Conservation (phyloP, 2,113 vertebrate genomes). For the Polypterus bichir region DNA sequence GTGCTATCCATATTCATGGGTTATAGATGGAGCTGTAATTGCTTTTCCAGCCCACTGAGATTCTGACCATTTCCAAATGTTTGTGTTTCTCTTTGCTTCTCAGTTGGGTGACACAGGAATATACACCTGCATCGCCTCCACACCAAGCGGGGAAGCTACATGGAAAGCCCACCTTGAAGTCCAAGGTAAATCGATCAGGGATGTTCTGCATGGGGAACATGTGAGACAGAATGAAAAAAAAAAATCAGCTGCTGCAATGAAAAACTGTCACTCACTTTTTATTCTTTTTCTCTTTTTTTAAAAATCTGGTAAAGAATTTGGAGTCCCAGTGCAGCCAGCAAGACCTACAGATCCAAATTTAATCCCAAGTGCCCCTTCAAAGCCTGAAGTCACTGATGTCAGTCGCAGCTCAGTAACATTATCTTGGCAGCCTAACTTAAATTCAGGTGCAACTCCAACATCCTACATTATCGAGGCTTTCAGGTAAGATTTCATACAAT, state of each 20-base stretch:
- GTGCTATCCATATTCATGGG: constrained; percentile 4
- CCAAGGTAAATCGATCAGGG: constrained; percentile 61
- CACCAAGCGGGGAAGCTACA: constrained; percentile 84
- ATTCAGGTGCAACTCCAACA: constrained; percentile 88
- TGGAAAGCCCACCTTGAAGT: constrained; percentile 92
- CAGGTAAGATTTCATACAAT: constrained; percentile 52
- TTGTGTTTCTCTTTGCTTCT: constrained; percentile 23
- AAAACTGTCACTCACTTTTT: not conserved
- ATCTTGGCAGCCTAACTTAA: constrained; percentile 87
- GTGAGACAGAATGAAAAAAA: constrained; percentile 12
- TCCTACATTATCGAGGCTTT: constrained; percentile 97
- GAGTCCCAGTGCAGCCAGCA: constrained; percentile 79
- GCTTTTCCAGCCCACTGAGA: constrained; percentile 34
- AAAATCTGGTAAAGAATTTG: constrained; percentile 63
- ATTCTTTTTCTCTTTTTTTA: constrained; percentile 10
- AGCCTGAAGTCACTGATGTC: constrained; percentile 85
- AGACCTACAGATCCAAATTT: constrained; percentile 91
- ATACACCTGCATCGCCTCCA: constrained; percentile 88
- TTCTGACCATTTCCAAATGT: constrained; percentile 32
- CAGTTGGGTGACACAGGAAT: constrained; percentile 86
- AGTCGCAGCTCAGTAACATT: constrained; percentile 77
- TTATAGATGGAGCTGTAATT: constrained; percentile 25
- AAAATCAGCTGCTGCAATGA: constrained; percentile 4
- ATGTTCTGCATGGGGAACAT: not conserved
- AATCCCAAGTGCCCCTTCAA: constrained; percentile 90